A percentile compares a stretch with the other conserved stretches of the same genome.
Conservation (phyloP, 2,113 vertebrate genomes). For the Pleuronectes platessa region DNA sequence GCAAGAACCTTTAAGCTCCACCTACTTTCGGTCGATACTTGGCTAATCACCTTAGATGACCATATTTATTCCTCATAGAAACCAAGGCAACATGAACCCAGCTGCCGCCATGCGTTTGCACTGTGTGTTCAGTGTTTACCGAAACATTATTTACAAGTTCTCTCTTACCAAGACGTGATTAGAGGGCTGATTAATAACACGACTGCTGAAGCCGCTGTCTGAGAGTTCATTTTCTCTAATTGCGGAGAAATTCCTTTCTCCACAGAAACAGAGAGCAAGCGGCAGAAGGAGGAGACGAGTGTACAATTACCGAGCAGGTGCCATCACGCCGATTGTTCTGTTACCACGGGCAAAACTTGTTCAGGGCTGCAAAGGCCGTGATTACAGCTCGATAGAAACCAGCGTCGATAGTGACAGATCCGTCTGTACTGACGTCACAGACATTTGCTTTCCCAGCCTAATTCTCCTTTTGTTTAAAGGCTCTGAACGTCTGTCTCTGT, state of each 20-base stretch:
- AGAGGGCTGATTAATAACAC: background rate
- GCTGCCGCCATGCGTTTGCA: background rate
- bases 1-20: no score
- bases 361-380: conserved; percentile 58
- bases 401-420: conserved; percentile 67
- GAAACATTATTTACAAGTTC: background rate
- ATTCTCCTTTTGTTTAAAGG: background rate
- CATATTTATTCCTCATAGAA: background rate
- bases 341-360: conserved; percentile 14
- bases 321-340: conserved; percentile 20
- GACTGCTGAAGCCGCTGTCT: background rate
- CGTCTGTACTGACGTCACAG: background rate
- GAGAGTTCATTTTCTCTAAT: background rate
- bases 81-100: background rate
- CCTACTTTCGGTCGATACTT: no score
- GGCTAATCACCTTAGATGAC: no score
- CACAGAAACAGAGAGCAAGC: conserved; percentile 9
- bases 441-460: conserved; percentile 42
- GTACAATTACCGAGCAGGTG: conserved; percentile 43
- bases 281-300: conserved; percentile 2
- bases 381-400: conserved; percentile 49
- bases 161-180: background rate
- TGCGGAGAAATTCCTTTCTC: conserved; percentile 1
- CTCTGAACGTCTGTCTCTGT: conserved; percentile 4
- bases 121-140: background rate